A percentile compares a stretch with the other conserved stretches of the same genome.
phyloP scores from a whole-genome alignment of 2,888 invertebrate genomes.

The Oscheius sp. region DNA sequence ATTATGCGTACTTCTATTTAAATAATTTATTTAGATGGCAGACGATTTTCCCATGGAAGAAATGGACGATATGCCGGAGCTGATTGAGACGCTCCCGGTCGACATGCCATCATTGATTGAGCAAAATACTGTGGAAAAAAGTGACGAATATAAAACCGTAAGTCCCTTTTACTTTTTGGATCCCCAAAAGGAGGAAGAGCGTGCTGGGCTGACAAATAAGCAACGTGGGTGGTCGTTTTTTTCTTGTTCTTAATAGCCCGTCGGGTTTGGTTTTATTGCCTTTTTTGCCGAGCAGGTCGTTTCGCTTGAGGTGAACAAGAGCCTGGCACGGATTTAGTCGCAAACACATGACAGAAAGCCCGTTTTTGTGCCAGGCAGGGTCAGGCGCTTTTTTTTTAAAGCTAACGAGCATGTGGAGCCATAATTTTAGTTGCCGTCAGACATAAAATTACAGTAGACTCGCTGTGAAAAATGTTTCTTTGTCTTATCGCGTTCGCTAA shows the following conservation, averaged over 20 bases:
- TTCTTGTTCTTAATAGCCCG: constrained; percentile 4
- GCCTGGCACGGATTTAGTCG: not conserved
- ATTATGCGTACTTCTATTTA: no score
- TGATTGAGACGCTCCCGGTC: constrained; percentile 49
- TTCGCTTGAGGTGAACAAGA: constrained; percentile 3
- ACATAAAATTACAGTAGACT: not conserved
- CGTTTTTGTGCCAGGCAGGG: not conserved
- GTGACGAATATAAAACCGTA: constrained; percentile 42
- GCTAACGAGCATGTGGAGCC: not conserved
- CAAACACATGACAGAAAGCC: not conserved
- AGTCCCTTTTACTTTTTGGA: not conserved
- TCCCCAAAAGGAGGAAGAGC: no score
- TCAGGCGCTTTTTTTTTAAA: not conserved
- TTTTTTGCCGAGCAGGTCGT: constrained; percentile 2
- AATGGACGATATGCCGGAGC: constrained; percentile 47
- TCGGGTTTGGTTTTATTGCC: constrained; percentile 24
- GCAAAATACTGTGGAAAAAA: constrained; percentile 31
- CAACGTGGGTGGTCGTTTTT: constrained; percentile 6
- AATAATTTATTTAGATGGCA: constrained; percentile 31
- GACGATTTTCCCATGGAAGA: constrained; percentile 61
- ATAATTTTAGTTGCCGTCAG: not conserved
- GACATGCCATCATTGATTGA: constrained; percentile 48
- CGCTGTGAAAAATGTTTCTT: not conserved
- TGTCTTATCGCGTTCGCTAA: no score
- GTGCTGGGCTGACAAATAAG: not conserved